Evolutionary conservation across 2,888 invertebrate species (phyloP), one percentile per base, ranked within the genome.

Genomic region (Brenthis hecate): DNA sequence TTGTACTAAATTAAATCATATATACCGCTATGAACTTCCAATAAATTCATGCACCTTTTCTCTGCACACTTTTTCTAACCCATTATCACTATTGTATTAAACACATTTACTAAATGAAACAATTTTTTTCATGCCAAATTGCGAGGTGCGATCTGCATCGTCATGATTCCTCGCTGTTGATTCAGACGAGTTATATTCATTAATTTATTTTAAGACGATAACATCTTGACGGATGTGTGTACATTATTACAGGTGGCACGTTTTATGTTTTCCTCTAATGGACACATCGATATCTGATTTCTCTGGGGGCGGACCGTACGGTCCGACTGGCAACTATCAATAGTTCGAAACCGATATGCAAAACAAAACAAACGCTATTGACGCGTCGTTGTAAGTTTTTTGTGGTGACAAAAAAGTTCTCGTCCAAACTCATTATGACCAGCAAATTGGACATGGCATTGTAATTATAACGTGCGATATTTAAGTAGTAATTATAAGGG

Each of bases 321-420:
- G 72, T 73, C 67, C 70, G 71, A 72, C 77, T 79, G 80, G 81
- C 83, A 80, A 78, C 85, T 85, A 85, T 85, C 85, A 83, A 85
- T 84, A 80, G 80, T 70, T 78, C 82, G 86, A 87, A 86, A 87
- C 83, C 81, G 86, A 90, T 89, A 89, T 83, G 82, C 84, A 87
- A 87, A 89, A 89, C 83, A 83, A 86, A 83, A 86, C 81, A 89
- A 91, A 91, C 88, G 85, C 89, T 90, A 89, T 89, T 87, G 83
- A 86, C 86, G 85, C 85, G 77, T 82, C 81, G 80, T 79, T 86
- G 81, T 84, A 82, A 76, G 75, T 83, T 86, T 89, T 90, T 87
- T 85, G 77, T 72, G 62, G 71, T 75, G 72, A 77, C 83, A 86
- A 89, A 89, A 89, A 89, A 78, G 76, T 69, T 74, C 74, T 75